phyloP scores from a whole-genome alignment of 2,888 invertebrate genomes.

The Callinectes sapidus region DNA sequence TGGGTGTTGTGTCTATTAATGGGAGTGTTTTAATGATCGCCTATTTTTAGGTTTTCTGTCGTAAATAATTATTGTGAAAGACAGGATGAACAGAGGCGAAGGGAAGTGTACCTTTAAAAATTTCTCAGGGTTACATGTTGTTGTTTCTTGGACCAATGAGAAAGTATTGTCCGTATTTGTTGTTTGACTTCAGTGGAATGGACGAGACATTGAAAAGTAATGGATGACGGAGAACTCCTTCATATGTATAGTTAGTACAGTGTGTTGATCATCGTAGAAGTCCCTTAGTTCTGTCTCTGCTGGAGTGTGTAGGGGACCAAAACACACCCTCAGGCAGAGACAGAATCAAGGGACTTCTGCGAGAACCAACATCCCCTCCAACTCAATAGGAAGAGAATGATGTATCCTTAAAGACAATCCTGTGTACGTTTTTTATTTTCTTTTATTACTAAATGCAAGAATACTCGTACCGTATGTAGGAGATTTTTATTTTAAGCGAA shows the following conservation, averaged over 20 bases:
- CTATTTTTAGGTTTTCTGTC: background rate
- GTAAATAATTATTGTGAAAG: background rate
- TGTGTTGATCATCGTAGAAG: too few species aligned
- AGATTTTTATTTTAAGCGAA: background rate
- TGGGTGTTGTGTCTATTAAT: background rate
- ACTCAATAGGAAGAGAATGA: background rate
- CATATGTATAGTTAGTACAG: background rate
- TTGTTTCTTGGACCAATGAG: background rate
- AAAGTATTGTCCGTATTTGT: background rate
- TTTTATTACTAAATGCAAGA: background rate
- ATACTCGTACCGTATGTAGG: too few species aligned
- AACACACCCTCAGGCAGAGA: too few species aligned
- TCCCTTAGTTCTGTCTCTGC: too few species aligned
- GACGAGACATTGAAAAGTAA: background rate
- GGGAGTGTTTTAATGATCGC: background rate
- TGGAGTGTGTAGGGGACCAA: too few species aligned
- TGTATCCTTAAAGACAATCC: background rate
- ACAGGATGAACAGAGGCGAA: background rate
- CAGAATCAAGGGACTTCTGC: too few species aligned
- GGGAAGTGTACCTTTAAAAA: background rate
- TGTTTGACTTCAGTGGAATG: background rate
- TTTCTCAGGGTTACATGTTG: background rate
- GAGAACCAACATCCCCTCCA: too few species aligned
- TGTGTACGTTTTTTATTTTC: background rate
- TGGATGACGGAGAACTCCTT: background rate